phyloP scores from a whole-genome alignment of 2,113 vertebrate species.

The Arothron firmamentum region DNA sequence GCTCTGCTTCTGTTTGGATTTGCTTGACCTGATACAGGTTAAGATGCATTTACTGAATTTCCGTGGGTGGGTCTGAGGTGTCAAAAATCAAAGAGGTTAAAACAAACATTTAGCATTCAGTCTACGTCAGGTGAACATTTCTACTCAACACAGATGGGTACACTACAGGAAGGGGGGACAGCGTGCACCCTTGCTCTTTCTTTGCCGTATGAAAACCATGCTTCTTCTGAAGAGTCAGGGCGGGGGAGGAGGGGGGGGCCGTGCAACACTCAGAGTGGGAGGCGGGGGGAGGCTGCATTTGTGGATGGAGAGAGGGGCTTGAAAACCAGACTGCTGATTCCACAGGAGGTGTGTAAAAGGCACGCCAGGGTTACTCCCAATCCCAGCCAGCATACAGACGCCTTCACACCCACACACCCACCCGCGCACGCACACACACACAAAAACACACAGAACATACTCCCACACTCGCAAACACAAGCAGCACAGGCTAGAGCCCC shows the following conservation, averaged over 20 bases:
- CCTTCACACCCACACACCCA: conserved; percentile 58
- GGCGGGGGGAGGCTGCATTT: conserved; percentile 43
- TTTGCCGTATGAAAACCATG: conserved; percentile 73
- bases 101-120: conserved; percentile 69
- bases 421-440: conserved; percentile 48
- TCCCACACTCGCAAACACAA: conserved; percentile 39
- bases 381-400: conserved; percentile 68
- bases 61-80: conserved; percentile 52
- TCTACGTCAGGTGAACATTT: conserved; percentile 48
- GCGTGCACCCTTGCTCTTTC: conserved; percentile 67
- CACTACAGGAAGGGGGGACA: conserved; percentile 40
- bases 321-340: conserved; percentile 68
- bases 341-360: conserved; percentile 75
- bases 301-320: conserved; percentile 53
- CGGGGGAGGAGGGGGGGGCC: conserved; percentile 34
- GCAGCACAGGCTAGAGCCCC: conserved; percentile 69
- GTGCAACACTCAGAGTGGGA: conserved; percentile 55
- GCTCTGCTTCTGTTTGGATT: conserved; percentile 39
- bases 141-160: conserved; percentile 53
- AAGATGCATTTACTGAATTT: conserved; percentile 68
- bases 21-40: conserved; percentile 82
- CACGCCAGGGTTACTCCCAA: conserved; percentile 75
- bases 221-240: conserved; percentile 51
- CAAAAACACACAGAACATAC: conserved; percentile 39
- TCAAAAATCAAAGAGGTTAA: conserved; percentile 55